phyloP scores from a whole-genome alignment of 2,888 invertebrate species.

The Eupithecia subfuscata region DNA sequence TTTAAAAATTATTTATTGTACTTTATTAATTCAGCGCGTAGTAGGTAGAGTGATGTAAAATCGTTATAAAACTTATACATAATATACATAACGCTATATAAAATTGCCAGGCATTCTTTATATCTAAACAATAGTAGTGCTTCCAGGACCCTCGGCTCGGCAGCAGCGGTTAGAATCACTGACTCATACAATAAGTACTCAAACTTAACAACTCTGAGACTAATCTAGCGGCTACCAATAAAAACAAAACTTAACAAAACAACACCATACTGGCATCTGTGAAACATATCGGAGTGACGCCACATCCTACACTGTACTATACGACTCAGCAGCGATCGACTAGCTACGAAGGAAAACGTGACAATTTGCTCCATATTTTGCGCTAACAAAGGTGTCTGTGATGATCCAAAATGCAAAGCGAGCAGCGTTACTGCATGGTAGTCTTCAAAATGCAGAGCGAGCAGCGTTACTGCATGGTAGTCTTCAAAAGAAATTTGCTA shows the following conservation, averaged over 20 bases:
- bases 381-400: neutral
- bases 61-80: conserved; percentile 78
- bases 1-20: conserved; percentile 80
- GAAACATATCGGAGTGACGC: conserved; percentile 49
- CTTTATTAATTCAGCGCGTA: conserved; percentile 73
- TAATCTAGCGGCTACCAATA: conserved; percentile 39
- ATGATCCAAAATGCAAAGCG: neutral
- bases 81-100: conserved; percentile 49
- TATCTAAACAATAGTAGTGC: conserved; percentile 27
- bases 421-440: conserved; percentile 15
- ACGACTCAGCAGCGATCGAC: conserved; percentile 29
- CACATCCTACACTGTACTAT: conserved; percentile 25
- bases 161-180: conserved; percentile 23
- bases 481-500: conserved; percentile 19
- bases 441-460: conserved; percentile 7
- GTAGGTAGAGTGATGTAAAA: conserved; percentile 70
- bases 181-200: conserved; percentile 19
- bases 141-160: conserved; percentile 26
- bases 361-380: conserved; percentile 3
- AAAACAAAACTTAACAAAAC: conserved; percentile 35
- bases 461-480: conserved; percentile 16
- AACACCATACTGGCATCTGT: conserved; percentile 39
- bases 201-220: conserved; percentile 40
- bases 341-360: conserved; percentile 10
- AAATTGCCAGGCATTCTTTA: conserved; percentile 43